Evolutionary conservation across 2,113 vertebrate genomes (phyloP), one percentile per base, ranked within the genome.

Genomic region (Megaleporinus macrocephalus): DNA sequence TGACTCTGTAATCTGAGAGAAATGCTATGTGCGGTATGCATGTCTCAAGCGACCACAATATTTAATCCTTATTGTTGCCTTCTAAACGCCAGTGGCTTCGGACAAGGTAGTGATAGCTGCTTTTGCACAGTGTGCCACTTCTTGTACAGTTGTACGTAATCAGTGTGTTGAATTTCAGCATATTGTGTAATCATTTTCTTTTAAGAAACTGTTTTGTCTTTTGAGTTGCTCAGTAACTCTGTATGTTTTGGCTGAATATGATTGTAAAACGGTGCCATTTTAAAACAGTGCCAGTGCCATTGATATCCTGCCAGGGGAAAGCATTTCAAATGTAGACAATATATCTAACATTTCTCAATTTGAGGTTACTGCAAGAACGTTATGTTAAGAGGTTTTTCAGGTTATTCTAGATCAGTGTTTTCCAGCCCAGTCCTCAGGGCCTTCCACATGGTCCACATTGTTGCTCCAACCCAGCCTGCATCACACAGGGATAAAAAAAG

Each of bases 1-100:
- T 87, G 85, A 83, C 47, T 41, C 29, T 55, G 88, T 89, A 92
- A 91, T 85, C 69, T 76, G 87, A 91, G 85, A 85, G 78, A 73
- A 86, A 82, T 63, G 29, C 70, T 82, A 78, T 77, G 78, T 16
- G 20, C 79, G 80, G 71, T 76, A 73, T 66, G 55, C 26, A 51
- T 53, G 69, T 80, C 61, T 63, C 22, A 22, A 11, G 27, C 14
- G 74, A 29, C 22, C 30, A 57, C 71, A 49, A 15, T 20, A 14
- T 63, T 18, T 84, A 69, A 76, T 70, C 36, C 47, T 63, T 55
- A 76, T 79, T 79, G 80, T 79, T 79, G 76, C 73, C 65, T 68
- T 76, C 41, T 18, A 47, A 79, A 55, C 57, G 20, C 26, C 3
- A 24, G 44, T 78, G 33, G 33, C 66, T 68, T 33, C 13, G 26